Evolutionary conservation across 2,113 vertebrate species (phyloP), one percentile per base, ranked within the genome.

Genomic region (Alces alces): DNA sequence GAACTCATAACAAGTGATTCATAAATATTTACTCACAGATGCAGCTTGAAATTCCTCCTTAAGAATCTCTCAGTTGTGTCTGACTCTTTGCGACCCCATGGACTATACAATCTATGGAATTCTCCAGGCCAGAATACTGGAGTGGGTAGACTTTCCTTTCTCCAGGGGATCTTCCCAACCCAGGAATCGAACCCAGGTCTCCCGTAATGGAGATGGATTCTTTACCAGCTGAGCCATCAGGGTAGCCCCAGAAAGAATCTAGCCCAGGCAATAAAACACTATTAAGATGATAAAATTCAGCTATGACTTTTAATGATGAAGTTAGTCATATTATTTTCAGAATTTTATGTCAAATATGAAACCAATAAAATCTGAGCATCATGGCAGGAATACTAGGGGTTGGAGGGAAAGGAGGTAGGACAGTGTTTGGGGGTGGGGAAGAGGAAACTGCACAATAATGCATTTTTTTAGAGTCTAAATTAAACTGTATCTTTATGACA

Each of bases 401-500:
- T 61, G 5, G 33, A 47, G 36, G 55, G 36, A 73, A 94, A 82
- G 25, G 17, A 95, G 43, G n/a, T 30, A 80, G 6, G 6, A 66
- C 50, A 58, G 30, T 86, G 36, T 89, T 54, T 39, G 19, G n/a
- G 9, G 15, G 9, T 10, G 14, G 43, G 19, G 21, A 36, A 58
- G 19, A 91, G 13, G 25, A 89, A 97, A 89, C 58, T 94, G 33
- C 39, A 95, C 54, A 96, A 89, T 95, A 95, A 94, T 47, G 54
- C 54, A 85, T 78, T 97, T 96, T 93, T 93, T 76, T 89, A 84
- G 90, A 83, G 30, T 89, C 94, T 94, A 96, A 98, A 98, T 97
- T 98, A 89, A 98, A 98, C 86, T 98, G 84, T 96, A 95, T 97
- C 93, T 98, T 70, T 83, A 96, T 85, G 82, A 97, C 95, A 95